Conservation (phyloP, 2,113 vertebrate species). For the Verasper variegatus region DNA sequence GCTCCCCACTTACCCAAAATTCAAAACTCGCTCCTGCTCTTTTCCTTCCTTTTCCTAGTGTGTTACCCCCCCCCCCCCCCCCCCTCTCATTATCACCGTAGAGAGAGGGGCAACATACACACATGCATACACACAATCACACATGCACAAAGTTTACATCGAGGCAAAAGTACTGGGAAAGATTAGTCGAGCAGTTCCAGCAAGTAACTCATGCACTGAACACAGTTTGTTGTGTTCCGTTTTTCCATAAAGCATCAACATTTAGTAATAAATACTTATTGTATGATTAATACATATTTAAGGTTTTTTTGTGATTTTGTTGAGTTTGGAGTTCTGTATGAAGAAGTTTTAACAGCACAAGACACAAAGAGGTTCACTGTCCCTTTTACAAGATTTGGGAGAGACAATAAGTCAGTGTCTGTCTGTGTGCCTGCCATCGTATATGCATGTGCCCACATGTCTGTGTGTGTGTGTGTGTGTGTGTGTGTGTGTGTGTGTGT, state of each 20-base stretch:
- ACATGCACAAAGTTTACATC: conserved; percentile 26
- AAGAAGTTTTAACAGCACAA: conserved; percentile 60
- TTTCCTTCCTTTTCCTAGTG: conserved; percentile 35
- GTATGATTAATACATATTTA: conserved; percentile 31
- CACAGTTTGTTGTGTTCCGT: conserved; percentile 8
- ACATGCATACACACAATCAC: background rate
- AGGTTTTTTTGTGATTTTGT: conserved; percentile 33
- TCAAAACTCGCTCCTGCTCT: conserved; percentile 27
- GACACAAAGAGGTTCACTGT: conserved; percentile 77
- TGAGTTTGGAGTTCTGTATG: conserved; percentile 30
- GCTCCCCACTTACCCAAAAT: conserved; percentile 45
- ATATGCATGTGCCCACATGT: conserved; percentile 76
- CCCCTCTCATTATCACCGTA: conserved; percentile 25
- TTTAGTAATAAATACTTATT: conserved; percentile 20
- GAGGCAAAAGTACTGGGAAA: conserved; percentile 23
- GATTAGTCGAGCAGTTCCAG: conserved; percentile 7
- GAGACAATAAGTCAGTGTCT: conserved; percentile 80
- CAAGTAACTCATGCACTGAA: conserved; percentile 9
- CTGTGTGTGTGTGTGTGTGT: conserved; percentile 49
- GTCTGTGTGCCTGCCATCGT: conserved; percentile 73
- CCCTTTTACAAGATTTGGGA: conserved; percentile 78
- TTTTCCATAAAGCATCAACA: conserved; percentile 12
- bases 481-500: conserved; percentile 68
- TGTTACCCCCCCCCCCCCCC: conserved; percentile 28
- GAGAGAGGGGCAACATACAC: conserved; percentile 23